Evolutionary conservation across 2,888 invertebrate genomes (phyloP), one percentile per base, ranked within the genome.

Genomic region (Drosophila glabriapex): DNA sequence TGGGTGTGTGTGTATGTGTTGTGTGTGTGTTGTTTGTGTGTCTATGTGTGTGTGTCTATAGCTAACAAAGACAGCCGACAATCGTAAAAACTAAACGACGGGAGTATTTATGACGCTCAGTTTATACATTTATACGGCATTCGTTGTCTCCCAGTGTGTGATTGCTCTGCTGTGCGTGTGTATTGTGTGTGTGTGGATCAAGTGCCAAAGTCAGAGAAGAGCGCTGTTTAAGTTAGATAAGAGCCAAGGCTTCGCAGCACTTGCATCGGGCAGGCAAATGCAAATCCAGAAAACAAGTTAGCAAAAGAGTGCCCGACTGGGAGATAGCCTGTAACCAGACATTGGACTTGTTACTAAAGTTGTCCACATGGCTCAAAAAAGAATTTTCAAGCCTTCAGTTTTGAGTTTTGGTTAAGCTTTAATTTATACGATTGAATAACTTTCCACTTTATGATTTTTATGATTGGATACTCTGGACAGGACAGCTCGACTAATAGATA

Each of bases 11-110:
- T 62, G 37, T 46, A 31, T 50, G 28, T 67, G 28, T 46, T 46
- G 33, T 58, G 55, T 71, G 67, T 67, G 50, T 59, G 52, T 53
- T 50, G 43, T 63, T 1, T 41, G 31, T 53, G 31, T 67, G 25
- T 46, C 31, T 58, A 39, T 71, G 63, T 67, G 50, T 59, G 53
- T 53, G 58, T 60, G 70, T 79, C 68, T 59, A 65, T 76, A 78
- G 76, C 83, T 82, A 90, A 85, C 90, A 90, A 90, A 90, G 89
- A 66, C 82, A 80, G 85, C 90, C 89, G 90, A 83, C 86, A 83
- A 89, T 89, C 90, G 86, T 87, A 87, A 87, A 90, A 87, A 84
- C 86, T 87, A 89, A 87, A 87, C 90, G 90, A 84, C 86, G 73
- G 72, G 76, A 68, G 80, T 89, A 90, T 87, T 90, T 87, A 90